Evolutionary conservation across 92 coral and sea anemone genomes (phyloP).

Genomic region (Metridium senile): DNA sequence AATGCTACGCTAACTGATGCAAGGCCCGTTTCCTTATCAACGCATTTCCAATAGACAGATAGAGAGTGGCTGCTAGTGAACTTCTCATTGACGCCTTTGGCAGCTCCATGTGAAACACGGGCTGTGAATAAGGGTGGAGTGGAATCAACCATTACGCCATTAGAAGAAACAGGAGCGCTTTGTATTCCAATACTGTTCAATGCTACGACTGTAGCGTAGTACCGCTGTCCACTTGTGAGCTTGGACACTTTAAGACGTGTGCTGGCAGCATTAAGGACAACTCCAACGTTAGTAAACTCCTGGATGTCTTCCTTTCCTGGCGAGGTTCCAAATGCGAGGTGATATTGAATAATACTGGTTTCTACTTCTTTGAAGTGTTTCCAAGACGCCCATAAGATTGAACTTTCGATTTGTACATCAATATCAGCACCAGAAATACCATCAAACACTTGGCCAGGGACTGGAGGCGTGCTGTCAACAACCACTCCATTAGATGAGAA

Average conservation of each 20-base stretch:
- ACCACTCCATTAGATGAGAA: conserved; percentile 68
- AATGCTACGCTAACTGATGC: conserved; percentile 50
- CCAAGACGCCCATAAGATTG: conserved; percentile 72
- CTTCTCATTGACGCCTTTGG: conserved; percentile 10
- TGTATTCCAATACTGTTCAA: conserved; percentile 70
- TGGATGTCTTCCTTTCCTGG: conserved; percentile 68
- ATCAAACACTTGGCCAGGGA: conserved; percentile 56
- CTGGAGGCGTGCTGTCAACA: conserved; percentile 74
- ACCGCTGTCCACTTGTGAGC: conserved; percentile 60
- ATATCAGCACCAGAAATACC: conserved; percentile 52
- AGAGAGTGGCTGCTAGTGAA: conserved; percentile 38
- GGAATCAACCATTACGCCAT: conserved; percentile 73
- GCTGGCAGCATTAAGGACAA: conserved; percentile 63
- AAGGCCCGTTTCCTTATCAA: conserved; percentile 58
- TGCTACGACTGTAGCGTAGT: conserved; percentile 74
- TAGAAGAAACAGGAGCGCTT: conserved; percentile 64
- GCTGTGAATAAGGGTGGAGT: conserved; percentile 69
- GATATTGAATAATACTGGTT: conserved; percentile 52
- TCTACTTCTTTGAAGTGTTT: conserved; percentile 64
- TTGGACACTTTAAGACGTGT: conserved; percentile 58
- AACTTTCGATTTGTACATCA: conserved; percentile 53
- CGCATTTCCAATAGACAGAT: conserved; percentile 66
- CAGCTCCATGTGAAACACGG: conserved; percentile 52
- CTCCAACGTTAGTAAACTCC: conserved; percentile 70
- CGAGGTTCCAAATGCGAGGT: conserved; percentile 71